Conservation (phyloP, 2,888 invertebrate species). For the Carterocephalus palaemon region DNA sequence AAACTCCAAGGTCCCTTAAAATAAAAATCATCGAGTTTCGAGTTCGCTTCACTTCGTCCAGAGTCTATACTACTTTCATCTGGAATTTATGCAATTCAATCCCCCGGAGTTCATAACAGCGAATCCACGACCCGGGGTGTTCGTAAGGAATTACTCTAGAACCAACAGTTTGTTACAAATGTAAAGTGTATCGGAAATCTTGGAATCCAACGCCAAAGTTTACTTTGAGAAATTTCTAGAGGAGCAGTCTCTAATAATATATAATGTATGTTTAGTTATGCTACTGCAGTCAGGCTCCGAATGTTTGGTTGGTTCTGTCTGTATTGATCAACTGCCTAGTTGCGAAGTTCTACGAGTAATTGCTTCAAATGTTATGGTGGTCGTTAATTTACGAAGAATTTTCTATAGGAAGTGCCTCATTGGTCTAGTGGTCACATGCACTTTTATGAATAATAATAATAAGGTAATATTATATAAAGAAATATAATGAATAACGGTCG, state of each 20-base stretch:
- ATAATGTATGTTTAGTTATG: slow-evolving; percentile 9
- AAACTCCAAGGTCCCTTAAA: too few species aligned
- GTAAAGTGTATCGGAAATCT: slow-evolving; percentile 12
- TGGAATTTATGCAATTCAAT: neutral
- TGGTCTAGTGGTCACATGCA: too few species aligned
- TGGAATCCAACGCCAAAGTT: slow-evolving; percentile 11
- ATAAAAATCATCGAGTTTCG: neutral
- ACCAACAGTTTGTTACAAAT: slow-evolving; percentile 13
- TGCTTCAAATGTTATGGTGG: too few species aligned
- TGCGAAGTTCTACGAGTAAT: neutral
- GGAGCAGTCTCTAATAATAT: slow-evolving; percentile 6
- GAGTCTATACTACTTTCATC: neutral
- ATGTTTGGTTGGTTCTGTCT: neutral
- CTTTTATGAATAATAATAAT: too few species aligned
- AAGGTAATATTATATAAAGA: too few species aligned
- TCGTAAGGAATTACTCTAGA: slow-evolving; percentile 7
- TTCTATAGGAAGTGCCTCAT: too few species aligned
- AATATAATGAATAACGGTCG: too few species aligned
- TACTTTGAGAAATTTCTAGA: slow-evolving; percentile 5
- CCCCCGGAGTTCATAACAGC: slow-evolving; percentile 1
- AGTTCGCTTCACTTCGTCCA: neutral
- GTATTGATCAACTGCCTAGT: neutral
- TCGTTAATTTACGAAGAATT: too few species aligned
- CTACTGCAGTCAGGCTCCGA: neutral
- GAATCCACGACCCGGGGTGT: neutral